Conservation (phyloP, 64 coral and sea anemone species). For the Pocillopora verrucosa region DNA sequence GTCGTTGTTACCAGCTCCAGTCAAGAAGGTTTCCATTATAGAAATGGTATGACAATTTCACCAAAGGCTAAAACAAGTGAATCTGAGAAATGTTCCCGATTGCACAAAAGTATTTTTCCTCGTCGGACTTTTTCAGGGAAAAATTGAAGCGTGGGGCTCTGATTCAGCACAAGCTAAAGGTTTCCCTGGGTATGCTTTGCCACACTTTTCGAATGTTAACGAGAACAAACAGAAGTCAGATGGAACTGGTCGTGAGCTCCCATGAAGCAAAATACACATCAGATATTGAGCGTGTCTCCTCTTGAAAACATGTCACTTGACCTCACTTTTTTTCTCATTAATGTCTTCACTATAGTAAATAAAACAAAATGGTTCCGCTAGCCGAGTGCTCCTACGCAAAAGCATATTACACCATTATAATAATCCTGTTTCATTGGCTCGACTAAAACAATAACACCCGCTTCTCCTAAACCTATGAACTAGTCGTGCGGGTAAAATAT, state of each 20-base stretch:
- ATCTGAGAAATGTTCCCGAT: no score
- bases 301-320: background rate
- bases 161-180: background rate
- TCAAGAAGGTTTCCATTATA: background rate
- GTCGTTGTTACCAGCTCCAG: background rate
- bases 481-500: background rate
- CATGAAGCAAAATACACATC: background rate
- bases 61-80: no score
- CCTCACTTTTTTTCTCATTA: slow-evolving; percentile 23
- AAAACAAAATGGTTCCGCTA: slow-evolving; percentile 31
- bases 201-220: background rate
- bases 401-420: background rate
- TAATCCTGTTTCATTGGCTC: slow-evolving; percentile 22
- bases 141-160: background rate
- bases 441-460: background rate
- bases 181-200: background rate
- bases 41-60: background rate
- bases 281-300: background rate
- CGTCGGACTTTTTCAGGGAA: background rate
- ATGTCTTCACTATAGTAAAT: slow-evolving; percentile 23
- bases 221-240: background rate
- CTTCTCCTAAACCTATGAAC: background rate
- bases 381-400: slow-evolving; percentile 40
- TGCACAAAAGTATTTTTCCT: background rate
- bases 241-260: background rate